These are phyloP conservation scores for Uloborus diversus DNA, from an alignment of 1,140 invertebrate species.

Conservation along the genomic window DNA sequence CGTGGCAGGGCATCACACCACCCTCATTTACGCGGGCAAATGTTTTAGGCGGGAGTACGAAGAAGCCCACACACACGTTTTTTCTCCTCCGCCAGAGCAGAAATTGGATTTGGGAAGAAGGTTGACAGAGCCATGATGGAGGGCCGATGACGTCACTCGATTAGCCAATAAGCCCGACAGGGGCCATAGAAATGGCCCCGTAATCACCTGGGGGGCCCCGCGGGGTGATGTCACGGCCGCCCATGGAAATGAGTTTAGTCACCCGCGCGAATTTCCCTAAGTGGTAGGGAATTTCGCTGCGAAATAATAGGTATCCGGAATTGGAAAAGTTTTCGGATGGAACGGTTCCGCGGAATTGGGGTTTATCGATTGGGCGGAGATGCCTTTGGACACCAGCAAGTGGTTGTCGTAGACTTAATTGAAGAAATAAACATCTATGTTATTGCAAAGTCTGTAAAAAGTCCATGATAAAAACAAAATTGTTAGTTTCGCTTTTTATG, in stretches of 20 bases:
- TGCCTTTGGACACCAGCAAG: too few relatives aligned
- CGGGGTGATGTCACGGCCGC: slow-evolving; percentile 48
- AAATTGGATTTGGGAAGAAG: slow-evolving; percentile 42
- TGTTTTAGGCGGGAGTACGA: neutral
- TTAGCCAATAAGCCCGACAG: slow-evolving; percentile 54
- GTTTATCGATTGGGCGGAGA: too few relatives aligned
- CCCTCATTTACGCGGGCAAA: neutral
- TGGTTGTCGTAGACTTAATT: too few relatives aligned
- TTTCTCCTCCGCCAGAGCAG: neutral
- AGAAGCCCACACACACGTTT: too few relatives aligned
- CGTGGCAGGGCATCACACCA: neutral
- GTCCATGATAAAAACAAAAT: too few relatives aligned
- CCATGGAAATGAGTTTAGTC: slow-evolving; percentile 56
- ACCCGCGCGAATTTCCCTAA: slow-evolving; percentile 36
- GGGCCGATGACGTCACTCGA: slow-evolving; percentile 28
- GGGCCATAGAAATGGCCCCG: slow-evolving; percentile 45
- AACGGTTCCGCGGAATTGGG: too few relatives aligned
- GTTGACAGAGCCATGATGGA: neutral
- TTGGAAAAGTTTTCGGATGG: too few relatives aligned
- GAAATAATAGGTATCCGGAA: too few relatives aligned
- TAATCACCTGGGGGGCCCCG: slow-evolving; percentile 49
- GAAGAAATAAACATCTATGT: too few relatives aligned
- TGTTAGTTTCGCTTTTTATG: too few relatives aligned
- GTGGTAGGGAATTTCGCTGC: slow-evolving; percentile 22
- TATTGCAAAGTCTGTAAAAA: too few relatives aligned